Percentiles rank a stretch among this genome's conserved stretches.
Evolutionary conservation across 2,888 invertebrate species (phyloP).

Genomic region (Sminthurinus aureus): DNA sequence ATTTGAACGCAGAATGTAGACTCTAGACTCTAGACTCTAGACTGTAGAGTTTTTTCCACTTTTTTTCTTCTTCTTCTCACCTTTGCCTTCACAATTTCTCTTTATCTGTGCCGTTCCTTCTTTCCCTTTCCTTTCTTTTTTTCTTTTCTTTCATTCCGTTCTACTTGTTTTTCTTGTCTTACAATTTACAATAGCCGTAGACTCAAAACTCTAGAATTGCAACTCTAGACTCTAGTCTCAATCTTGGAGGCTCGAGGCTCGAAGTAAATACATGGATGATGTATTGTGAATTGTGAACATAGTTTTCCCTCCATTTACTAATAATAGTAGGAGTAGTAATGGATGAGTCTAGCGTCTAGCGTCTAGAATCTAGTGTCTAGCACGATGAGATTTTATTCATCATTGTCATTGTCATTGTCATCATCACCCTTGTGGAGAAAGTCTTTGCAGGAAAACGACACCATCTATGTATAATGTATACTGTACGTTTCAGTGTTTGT

Average conservation of each 20-base stretch:
- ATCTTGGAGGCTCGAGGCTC: no score
- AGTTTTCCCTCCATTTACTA: neutral
- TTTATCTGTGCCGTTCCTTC: neutral
- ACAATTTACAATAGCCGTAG: no score
- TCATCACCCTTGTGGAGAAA: slow-evolving; percentile 14
- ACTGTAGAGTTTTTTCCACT: neutral
- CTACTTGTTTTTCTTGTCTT: neutral
- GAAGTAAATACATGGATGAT: neutral
- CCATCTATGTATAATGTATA: no score
- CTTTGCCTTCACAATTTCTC: neutral
- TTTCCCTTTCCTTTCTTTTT: neutral
- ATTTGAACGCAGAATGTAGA: slow-evolving; percentile 41
- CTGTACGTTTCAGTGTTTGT: no score
- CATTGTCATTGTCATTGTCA: slow-evolving; percentile 25
- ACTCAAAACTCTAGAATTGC: no score
- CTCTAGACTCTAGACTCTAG: slow-evolving; percentile 3
- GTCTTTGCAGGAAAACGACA: no score
- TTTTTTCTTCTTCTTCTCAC: neutral
- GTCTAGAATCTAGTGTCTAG: neutral
- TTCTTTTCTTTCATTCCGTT: neutral
- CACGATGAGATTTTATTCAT: slow-evolving; percentile 23
- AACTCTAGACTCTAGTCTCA: no score
- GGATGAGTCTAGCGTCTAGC: no score
- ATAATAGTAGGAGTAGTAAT: no score
- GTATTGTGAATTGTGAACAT: neutral